Evolutionary conservation across 1,140 invertebrate species (phyloP), one percentile per base, ranked within the genome.

Genomic region (Drosophila albomicans): DNA sequence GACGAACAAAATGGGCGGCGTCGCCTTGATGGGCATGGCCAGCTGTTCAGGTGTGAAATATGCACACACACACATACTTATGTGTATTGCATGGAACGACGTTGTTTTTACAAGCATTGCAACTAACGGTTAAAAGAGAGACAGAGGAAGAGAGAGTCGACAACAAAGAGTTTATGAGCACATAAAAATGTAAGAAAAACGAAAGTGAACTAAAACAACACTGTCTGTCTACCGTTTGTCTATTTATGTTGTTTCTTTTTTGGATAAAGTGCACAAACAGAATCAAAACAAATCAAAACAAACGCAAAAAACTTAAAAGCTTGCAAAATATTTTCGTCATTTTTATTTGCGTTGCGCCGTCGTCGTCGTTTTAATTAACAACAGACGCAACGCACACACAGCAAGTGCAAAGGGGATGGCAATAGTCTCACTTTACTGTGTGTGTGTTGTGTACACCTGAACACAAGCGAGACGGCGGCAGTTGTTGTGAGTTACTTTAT

Each of bases 11-110:
- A 11, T 57, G 71, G 62, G 65, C 62, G 58, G 52, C 35, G 49
- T 30, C 25, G 20, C 20, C 0, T 25, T 3, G 30, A 16, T 16
- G 16, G 71, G 82, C 52, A 62, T 74, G 79, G 58, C 20, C 2
- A 57, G 11, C 38, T 45, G 38, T 57, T 72, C 82, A 87, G 72
- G 76, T 87, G 82, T 82, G 72, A 87, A 88, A 84, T 72, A 69
- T 75, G 57, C 72, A 77, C 43, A 63, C 48, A 51, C 51, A 51
- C 1, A 13, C 13, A 56, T 30, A 56, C 16, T n/a, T 13, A 43
- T 13, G n/a, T 43, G n/a, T 20, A 13, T 30, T 43, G n/a, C 41
- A 13, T n/a, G 41, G 25, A 49, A 28, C n/a, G 3, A 32, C 10
- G 5, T 7, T 38, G 35, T 38, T 25, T 35, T 51, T 25, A 57